Percentiles rank a stretch among this genome's conserved stretches.
Conservation (phyloP, 2,888 invertebrate species). For the Hipparchia sbordonii region DNA sequence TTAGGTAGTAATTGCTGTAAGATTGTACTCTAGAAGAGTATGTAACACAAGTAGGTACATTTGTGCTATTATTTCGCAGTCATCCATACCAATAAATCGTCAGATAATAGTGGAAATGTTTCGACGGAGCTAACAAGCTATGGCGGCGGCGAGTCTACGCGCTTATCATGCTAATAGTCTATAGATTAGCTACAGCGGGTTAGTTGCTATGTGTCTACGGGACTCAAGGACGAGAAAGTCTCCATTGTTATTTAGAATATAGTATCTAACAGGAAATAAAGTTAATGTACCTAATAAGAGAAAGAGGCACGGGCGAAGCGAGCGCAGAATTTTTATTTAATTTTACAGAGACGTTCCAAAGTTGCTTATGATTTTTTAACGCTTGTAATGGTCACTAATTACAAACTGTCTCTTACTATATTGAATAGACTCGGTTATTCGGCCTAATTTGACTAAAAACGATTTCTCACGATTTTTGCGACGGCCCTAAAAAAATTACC, state of each 20-base stretch:
- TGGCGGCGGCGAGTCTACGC: slow-evolving; percentile 29
- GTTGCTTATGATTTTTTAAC: neutral
- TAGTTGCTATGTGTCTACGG: neutral
- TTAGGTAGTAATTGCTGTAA: no score
- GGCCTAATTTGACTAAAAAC: neutral
- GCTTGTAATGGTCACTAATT: neutral
- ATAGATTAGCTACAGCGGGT: slow-evolving; percentile 11
- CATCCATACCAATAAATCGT: slow-evolving; percentile 30
- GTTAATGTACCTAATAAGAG: no score
- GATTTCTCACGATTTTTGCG: no score
- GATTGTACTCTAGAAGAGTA: neutral
- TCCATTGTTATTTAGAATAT: no score
- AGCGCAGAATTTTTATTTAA: no score
- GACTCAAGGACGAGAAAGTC: slow-evolving; percentile 18
- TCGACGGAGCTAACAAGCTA: slow-evolving; percentile 20
- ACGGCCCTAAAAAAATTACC: no score
- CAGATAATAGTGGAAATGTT: slow-evolving; percentile 19
- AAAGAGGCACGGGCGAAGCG: neutral
- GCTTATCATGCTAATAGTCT: slow-evolving; percentile 31
- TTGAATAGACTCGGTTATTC: neutral
- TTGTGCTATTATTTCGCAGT: slow-evolving; percentile 4
- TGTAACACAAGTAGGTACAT: neutral
- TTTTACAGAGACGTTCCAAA: no score
- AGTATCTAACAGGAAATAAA: no score
- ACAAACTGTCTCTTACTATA: no score